Evolutionary conservation across 2,797 vertebrate genomes (phyloP), one percentile per base, ranked within the genome.

Genomic region (Chelon labrosus): DNA sequence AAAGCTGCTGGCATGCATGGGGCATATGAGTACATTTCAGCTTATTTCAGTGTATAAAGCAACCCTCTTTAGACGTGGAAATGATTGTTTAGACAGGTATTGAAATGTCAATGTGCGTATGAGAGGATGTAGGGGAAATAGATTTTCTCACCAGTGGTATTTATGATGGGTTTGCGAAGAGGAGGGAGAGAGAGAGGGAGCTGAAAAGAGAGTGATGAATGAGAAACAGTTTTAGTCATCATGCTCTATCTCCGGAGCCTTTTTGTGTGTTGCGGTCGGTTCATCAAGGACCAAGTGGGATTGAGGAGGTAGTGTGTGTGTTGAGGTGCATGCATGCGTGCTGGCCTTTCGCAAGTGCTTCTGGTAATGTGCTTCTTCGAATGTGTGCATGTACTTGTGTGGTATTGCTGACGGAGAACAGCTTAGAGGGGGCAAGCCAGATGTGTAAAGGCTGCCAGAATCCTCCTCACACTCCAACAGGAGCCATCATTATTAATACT

Each of bases 401-500:
- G 76, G 78, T 80, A 84, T 63, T 74, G 60, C 79, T 91, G 85
- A 87, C 85, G 84, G 91, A 94, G 93, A 94, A 92, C 91, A 91
- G 92, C 87, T 92, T 91, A 90, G 80, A 86, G 79, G 85, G 72
- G 83, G 75, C 82, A 80, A 82, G 86, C 90, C 91, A 94, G 91
- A 90, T 85, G 38, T 66, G 75, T 72, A 62, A 66, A 78, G 70
- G 75, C 88, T 92, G 92, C 93, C 94, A 95, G 89, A 84, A 88
- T 92, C 81, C 83, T 71, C 77, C 81, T 52, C 78, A 70, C 65
- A 84, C 70, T 90, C 85, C 87, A 89, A 90, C 84, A 90, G 88
- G 89, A 92, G 89, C 80, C 74, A 62, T 85, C 75, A 76, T 94
- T 92, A 94, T 94, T 93, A 93, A 92, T 93, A 88, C 91, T 87